Base-by-base conservation (phyloP, 2,888 invertebrate species). In the Parascotia fuliginaria region DNA sequence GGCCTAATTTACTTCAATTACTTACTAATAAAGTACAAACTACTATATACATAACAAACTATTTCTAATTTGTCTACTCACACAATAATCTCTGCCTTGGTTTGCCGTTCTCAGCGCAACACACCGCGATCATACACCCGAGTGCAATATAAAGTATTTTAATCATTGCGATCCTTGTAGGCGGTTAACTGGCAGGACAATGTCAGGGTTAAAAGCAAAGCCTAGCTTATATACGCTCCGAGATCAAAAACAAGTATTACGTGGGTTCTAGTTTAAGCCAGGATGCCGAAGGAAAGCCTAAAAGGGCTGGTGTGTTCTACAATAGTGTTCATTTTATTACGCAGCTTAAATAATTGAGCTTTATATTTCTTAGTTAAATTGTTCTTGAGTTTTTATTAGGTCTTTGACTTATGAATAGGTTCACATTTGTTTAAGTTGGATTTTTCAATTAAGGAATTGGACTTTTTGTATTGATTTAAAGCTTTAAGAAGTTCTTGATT, bases 161-260 rank as follows among this genome's bases (percentile, higher is more conserved):
- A 65, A 78, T 88, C 63, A 64, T 80, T 58, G 61, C 53, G 68
- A 62, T 75, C 70, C 70, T 74, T 68, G 62, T 64, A 63, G 66
- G 69, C 33, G 73, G 68, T 73, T 68, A 66, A 66, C 65, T 64
- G 58, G 66, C 65, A 80, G 84, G 82, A 81, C 89, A 92, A 90
- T 92, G 91, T 90, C 91, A 90, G 89, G 91, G 88, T 75, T 85
- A 77, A 74, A 70, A 70, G 72, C 77, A 76, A 68, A 70, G 66
- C 71, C 87, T 87, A 87, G 87, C 89, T 91, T 92, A 83, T 92
- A 91, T 92, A 92, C 77, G 66, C 63, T 75, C 79, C 73, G 78
- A 75, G 76, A 65, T 74, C 65, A 76, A 79, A 85, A 85, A 88
- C 86, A 83, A 81, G 82, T 82, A 65, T 54, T 81, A 87, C 83